Base-by-base conservation (phyloP, 2,797 vertebrate species). In the Hippocampus kuda region DNA sequence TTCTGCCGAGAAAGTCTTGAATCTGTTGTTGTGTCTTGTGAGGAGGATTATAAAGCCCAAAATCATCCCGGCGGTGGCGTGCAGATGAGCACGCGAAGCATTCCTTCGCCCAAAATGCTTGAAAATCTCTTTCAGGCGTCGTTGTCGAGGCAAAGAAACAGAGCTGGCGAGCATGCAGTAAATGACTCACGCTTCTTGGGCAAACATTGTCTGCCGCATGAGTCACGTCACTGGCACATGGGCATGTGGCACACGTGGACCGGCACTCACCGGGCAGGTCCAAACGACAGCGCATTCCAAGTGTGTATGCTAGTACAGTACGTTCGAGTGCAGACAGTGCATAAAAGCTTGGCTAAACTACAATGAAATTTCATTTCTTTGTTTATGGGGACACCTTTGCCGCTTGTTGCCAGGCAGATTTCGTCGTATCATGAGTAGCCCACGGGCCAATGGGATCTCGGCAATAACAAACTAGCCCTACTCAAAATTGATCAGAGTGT, bases 191-290 rank as follows among this genome's bases (percentile, higher is more conserved):
- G 1, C 70, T 38, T 73, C 73, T 75, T 78, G 70, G 81, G 79
- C 82, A 84, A 86, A 84, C 77, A 84, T 72, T 75, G 83, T 87
- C 79, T 84, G 83, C 72, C 1, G 34, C 49, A 51, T 89, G 88
- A 90, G 74, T 88, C 88, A 88, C 66, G 65, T 64, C 72, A 77
- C 74, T 72, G 82, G 79, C 84, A 86, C 82, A 88, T 81, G 82
- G 83, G 74, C n/a, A 80, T 76, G 77, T 60, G 77, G 68, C 78
- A 75, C 86, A 89, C 86, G 82, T 88, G 85, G 85, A 85, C 22
- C 51, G 81, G 71, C 66, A 71, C 53, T 74, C 65, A 76, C 13
- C 59, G 59, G 79, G 75, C 85, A 84, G 70, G 85, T 76, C 59
- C 64, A 56, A 75, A 68, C 73, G 71, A 68, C 65, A 66, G 69